phyloP scores from a whole-genome alignment of 2,797 vertebrate genomes.

The Rhinogobio ventralis region DNA sequence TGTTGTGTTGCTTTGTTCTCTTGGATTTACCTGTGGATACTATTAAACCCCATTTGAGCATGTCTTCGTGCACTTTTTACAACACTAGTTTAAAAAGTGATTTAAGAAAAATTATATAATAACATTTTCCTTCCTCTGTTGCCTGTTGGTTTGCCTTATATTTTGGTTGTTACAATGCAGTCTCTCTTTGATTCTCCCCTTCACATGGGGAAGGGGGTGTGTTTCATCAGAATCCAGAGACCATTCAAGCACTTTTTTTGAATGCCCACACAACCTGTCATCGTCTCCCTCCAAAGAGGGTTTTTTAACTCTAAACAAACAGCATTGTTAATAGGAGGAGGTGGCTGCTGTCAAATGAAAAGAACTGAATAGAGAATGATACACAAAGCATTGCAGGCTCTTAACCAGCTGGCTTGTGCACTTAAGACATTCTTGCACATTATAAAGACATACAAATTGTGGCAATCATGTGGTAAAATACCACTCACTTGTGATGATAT shows the following conservation, averaged over 20 bases:
- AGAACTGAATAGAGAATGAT: slow-evolving; percentile 30
- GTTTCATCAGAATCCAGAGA: slow-evolving; percentile 62
- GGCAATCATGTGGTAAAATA: neutral
- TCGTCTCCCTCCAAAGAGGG: slow-evolving; percentile 26
- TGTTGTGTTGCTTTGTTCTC: too few relatives aligned
- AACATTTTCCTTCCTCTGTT: too few relatives aligned
- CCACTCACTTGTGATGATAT: neutral
- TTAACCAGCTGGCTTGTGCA: neutral
- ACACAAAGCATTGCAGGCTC: slow-evolving; percentile 19
- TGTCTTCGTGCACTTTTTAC: too few relatives aligned
- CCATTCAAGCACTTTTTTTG: slow-evolving; percentile 53
- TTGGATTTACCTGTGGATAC: too few relatives aligned
- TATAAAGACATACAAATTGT: neutral
- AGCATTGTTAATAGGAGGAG: slow-evolving; percentile 55
- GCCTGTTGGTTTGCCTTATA: slow-evolving; percentile 9
- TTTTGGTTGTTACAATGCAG: neutral
- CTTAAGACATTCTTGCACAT: slow-evolving; percentile 4
- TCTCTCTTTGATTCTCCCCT: slow-evolving; percentile 15
- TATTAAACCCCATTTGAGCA: too few relatives aligned
- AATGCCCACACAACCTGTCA: slow-evolving; percentile 54
- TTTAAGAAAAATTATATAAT: too few relatives aligned
- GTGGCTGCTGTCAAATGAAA: slow-evolving; percentile 24
- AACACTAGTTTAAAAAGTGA: too few relatives aligned
- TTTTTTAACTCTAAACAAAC: slow-evolving; percentile 56
- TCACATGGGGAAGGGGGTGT: slow-evolving; percentile 1